Evolutionary conservation across 1,140 invertebrate genomes (phyloP).

Genomic region (Rhagoletis zephyria): DNA sequence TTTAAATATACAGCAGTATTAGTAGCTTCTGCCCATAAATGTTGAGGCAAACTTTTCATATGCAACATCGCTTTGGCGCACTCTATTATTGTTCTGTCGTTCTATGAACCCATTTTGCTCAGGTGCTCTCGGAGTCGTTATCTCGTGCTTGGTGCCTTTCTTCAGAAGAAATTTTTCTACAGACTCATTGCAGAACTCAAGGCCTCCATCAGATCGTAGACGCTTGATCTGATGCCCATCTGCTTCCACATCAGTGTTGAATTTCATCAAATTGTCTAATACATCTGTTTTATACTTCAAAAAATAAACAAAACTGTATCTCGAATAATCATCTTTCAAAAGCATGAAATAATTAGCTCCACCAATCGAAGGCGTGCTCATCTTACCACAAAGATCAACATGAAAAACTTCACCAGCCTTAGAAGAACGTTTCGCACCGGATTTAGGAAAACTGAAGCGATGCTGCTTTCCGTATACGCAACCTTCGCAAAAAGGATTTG

Average conservation of each 20-base stretch:
- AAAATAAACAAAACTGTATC: slow-evolving; percentile 62
- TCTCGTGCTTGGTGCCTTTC: slow-evolving; percentile 56
- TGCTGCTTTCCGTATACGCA: slow-evolving; percentile 53
- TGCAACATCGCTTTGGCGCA: slow-evolving; percentile 59
- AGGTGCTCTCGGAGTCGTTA: slow-evolving; percentile 58
- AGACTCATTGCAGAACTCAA: slow-evolving; percentile 57
- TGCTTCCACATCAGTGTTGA: slow-evolving; percentile 11
- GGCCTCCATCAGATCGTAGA: slow-evolving; percentile 61
- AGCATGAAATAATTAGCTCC: slow-evolving; percentile 69
- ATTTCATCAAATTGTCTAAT: slow-evolving; percentile 55
- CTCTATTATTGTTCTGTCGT: slow-evolving; percentile 65
- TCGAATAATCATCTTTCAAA: slow-evolving; percentile 67
- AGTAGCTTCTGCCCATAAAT: slow-evolving; percentile 70
- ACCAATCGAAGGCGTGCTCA: slow-evolving; percentile 62
- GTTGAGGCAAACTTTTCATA: slow-evolving; percentile 54
- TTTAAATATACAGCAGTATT: slow-evolving; percentile 68
- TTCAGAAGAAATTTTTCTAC: slow-evolving; percentile 58
- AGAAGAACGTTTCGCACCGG: slow-evolving; percentile 4
- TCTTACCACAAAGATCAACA: slow-evolving; percentile 64
- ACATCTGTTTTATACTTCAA: slow-evolving; percentile 56
- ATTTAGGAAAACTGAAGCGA: slow-evolving; percentile 31
- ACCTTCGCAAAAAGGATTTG: slow-evolving; percentile 61
- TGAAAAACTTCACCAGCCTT: slow-evolving; percentile 60
- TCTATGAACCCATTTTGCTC: slow-evolving; percentile 75
- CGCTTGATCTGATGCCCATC: slow-evolving; percentile 57